Base-by-base conservation (phyloP, 2,113 vertebrate genomes). In the Camarhynchus parvulus region DNA sequence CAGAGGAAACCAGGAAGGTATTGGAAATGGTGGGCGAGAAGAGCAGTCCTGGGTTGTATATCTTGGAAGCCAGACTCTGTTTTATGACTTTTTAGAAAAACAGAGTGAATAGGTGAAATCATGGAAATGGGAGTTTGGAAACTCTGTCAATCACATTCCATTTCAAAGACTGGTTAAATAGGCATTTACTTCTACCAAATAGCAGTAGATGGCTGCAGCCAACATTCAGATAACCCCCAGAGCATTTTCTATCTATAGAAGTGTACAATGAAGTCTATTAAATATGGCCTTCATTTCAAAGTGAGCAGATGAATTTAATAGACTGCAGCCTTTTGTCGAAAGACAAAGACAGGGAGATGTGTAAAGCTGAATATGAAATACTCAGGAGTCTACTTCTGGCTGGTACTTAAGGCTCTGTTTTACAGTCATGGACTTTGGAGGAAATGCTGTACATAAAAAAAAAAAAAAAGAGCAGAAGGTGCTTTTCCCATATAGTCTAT, bases 401-500 rank as follows among this genome's bases (percentile, higher is more conserved):
- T 78, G 67, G 52, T 91, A 90, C 72, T 91, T 97, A 89, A 81
- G 76, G 33, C 67, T 88, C 79, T 90, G 87, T 73, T 68, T 95
- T 96, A 94, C 64, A 80, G 31, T 75, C 68, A 66, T 64, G 70
- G 87, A 96, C 61, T 87, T 90, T 66, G 69, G 85, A 92, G 83
- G 70, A 97, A 97, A 89, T 83, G 50, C 41, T 95, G 92, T 88
- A 92, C 84, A 84, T 49, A 27, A 80, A 73, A 87, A 74, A 52
- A 64, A 75, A 62, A 72, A 58, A 31, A 84, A 63, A 82, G 82
- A 96, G 83, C 95, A 97, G 66, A 84, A 96, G 79, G 80, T 89
- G 69, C 61, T 97, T 97, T 97, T 96, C 92, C 86, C 86, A 92
- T 96, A 88, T 37, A 88, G 75, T 83, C 56, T 95, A 98, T 97